These are phyloP conservation scores for Epirrhoe alternata DNA, from an alignment of 2,888 invertebrate species.

Conservation along the genomic window DNA sequence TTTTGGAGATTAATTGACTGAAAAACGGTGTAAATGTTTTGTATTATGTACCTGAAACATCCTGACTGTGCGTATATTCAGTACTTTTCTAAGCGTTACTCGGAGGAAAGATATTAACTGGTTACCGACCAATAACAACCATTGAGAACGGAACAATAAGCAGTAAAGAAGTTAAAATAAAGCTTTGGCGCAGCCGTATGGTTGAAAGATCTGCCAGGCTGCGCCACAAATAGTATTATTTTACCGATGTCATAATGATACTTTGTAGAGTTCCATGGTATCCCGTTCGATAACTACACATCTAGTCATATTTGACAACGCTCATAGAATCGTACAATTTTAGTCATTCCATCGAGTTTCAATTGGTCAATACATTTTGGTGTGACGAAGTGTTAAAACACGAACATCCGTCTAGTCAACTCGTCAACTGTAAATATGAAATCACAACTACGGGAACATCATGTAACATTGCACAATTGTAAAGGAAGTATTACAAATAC, in stretches of 20 bases:
- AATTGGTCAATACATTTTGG: conserved; percentile 44
- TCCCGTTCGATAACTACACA: background rate
- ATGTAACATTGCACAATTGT: conserved; percentile 69
- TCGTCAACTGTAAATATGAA: conserved; percentile 63
- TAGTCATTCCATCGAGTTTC: conserved; percentile 22
- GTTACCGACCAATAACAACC: background rate
- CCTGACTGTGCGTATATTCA: conserved; percentile 12
- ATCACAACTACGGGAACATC: conserved; percentile 49
- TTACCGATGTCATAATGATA: too few species aligned
- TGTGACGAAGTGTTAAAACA: conserved; percentile 46
- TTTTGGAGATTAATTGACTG: conserved; percentile 7
- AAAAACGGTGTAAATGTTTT: conserved; percentile 9
- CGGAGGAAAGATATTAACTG: background rate
- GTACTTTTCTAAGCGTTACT: background rate
- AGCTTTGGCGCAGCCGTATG: background rate
- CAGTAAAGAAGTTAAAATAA: background rate
- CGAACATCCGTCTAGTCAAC: conserved; percentile 71
- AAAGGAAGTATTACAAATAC: conserved; percentile 76
- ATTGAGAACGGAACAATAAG: background rate
- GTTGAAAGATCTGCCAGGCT: background rate
- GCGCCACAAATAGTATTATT: background rate
- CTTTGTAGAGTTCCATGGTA: background rate
- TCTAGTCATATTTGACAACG: background rate
- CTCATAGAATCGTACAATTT: conserved; percentile 1
- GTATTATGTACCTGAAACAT: conserved; percentile 19